Conservation (phyloP, 2,113 vertebrate genomes). For the Neotragus pygmaeus region DNA sequence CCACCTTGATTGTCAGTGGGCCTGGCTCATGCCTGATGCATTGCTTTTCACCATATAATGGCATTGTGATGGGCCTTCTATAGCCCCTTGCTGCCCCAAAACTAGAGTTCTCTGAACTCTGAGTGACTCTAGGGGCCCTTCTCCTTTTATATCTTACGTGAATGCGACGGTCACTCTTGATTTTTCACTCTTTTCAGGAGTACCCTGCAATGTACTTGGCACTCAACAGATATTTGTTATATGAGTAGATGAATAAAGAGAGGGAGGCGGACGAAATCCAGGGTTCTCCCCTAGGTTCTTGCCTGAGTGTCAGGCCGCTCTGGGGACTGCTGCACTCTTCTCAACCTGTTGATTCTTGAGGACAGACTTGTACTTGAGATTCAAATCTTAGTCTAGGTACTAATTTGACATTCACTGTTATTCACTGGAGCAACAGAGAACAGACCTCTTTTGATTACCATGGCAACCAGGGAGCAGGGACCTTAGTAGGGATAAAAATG, state of each 20-base stretch:
- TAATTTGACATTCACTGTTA: background rate
- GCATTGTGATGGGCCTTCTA: background rate
- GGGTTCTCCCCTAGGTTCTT: background rate
- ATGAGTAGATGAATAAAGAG: background rate
- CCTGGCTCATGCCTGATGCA: background rate
- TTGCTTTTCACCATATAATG: background rate
- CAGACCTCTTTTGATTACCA: background rate
- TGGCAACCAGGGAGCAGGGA: background rate
- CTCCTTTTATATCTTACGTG: background rate
- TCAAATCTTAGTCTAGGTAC: background rate
- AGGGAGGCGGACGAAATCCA: background rate
- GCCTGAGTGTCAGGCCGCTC: background rate
- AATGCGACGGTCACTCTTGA: background rate
- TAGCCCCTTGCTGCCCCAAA: background rate
- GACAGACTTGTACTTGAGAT: background rate
- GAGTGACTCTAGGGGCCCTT: background rate
- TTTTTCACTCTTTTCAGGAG: background rate
- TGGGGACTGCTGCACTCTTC: background rate
- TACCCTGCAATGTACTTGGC: background rate
- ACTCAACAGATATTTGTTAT: background rate
- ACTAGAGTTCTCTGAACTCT: background rate
- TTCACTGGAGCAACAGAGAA: background rate
- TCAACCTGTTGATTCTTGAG: background rate
- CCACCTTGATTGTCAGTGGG: background rate
- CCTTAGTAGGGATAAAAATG: background rate